Conservation (phyloP, 2,888 invertebrate genomes). For the Cheilosia scutellata region DNA sequence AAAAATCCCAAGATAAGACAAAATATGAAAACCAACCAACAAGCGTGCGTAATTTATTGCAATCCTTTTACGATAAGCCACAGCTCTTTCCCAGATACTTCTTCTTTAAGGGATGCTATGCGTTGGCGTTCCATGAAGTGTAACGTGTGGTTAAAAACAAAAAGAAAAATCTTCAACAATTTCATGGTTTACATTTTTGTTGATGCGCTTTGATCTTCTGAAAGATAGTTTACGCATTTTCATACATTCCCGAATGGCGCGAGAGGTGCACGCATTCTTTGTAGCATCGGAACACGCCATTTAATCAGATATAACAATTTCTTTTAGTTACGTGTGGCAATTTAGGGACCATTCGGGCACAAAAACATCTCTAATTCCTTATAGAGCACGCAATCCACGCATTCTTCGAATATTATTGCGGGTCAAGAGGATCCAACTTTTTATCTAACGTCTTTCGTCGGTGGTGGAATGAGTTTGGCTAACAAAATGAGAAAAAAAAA, state of each 20-base stretch:
- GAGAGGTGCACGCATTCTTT: slow-evolving; percentile 19
- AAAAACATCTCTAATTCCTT: slow-evolving; percentile 65
- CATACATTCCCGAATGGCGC: slow-evolving; percentile 12
- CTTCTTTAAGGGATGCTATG: not conserved
- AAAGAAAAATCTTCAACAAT: slow-evolving; percentile 7
- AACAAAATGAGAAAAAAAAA: slow-evolving; percentile 22
- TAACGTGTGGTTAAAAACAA: slow-evolving; percentile 11
- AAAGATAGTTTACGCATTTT: slow-evolving; percentile 40
- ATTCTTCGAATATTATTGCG: slow-evolving; percentile 57
- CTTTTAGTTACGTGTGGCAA: slow-evolving; percentile 67
- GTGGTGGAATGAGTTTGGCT: slow-evolving; percentile 20
- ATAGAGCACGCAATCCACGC: slow-evolving; percentile 66
- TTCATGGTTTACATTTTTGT: slow-evolving; percentile 19
- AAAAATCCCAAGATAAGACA: not conserved
- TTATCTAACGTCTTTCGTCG: slow-evolving; percentile 34
- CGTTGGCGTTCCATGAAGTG: not conserved
- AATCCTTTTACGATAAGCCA: slow-evolving; percentile 32
- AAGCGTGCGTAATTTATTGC: slow-evolving; percentile 15
- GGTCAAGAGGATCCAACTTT: slow-evolving; percentile 20
- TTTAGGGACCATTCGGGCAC: slow-evolving; percentile 49
- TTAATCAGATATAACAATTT: slow-evolving; percentile 59
- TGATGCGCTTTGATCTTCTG: not conserved
- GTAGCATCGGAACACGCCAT: slow-evolving; percentile 37
- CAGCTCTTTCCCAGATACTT: not conserved
- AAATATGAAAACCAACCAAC: slow-evolving; percentile 13